Evolutionary conservation across 23 tunicate species (phyloP).

Genomic region (Phallusia fumigata): DNA sequence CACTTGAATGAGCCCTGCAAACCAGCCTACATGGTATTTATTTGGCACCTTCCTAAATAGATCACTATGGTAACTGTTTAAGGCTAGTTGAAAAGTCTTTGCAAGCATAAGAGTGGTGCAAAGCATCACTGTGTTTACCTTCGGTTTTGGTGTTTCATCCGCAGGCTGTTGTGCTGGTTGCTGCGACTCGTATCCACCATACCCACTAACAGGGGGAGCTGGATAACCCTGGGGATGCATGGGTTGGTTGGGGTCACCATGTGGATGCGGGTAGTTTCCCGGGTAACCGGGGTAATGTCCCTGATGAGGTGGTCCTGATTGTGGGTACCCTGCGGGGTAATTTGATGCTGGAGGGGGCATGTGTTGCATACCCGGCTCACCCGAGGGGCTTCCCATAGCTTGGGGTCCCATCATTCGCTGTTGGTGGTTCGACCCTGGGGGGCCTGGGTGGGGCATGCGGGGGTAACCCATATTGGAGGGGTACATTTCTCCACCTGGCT

Average conservation of each 20-base stretch:
- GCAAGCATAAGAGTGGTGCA: too few species aligned
- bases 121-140: too few species aligned
- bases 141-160: constrained; percentile 42
- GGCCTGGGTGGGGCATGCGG: constrained; percentile 55
- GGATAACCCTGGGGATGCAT: constrained; percentile 42
- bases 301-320: constrained; percentile 24
- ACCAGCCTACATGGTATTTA: too few species aligned
- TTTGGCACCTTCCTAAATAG: too few species aligned
- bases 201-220: background rate
- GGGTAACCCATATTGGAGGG: constrained; percentile 43
- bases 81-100: too few species aligned
- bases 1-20: too few species aligned
- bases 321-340: constrained; percentile 22
- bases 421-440: constrained; percentile 26
- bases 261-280: background rate
- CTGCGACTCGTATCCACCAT: constrained; percentile 17
- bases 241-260: constrained; percentile 21
- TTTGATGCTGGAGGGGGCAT: constrained; percentile 24
- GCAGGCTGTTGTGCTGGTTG: constrained; percentile 34
- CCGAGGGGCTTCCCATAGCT: constrained; percentile 33
- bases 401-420: constrained; percentile 59
- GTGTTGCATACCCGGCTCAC: constrained; percentile 19
- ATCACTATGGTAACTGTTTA: too few species aligned
- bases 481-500: constrained; percentile 25
- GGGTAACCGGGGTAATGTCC: constrained; percentile 1